Evolutionary conservation across 2,797 vertebrate genomes (phyloP).

Genomic region (Todus mexicanus): DNA sequence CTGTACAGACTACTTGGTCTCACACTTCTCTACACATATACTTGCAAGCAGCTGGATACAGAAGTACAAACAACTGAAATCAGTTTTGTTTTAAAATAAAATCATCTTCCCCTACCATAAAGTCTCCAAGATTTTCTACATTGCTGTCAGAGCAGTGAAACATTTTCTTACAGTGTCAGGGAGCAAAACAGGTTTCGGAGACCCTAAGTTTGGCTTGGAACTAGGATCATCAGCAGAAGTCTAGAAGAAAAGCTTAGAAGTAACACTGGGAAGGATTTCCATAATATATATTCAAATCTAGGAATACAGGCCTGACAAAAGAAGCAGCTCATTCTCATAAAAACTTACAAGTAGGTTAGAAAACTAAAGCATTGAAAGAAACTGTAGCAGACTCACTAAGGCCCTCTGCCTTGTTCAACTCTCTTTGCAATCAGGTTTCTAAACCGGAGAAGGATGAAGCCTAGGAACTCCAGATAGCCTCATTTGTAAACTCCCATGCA

Average conservation of each 20-base stretch:
- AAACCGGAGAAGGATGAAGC: neutral
- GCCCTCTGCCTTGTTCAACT: neutral
- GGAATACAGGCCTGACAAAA: neutral
- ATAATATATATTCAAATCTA: neutral
- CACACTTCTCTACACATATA: neutral
- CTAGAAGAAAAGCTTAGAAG: neutral
- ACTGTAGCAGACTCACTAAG: neutral
- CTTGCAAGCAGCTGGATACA: neutral
- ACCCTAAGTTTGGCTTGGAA: neutral
- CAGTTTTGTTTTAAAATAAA: neutral
- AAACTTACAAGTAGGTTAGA: neutral
- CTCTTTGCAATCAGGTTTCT: neutral
- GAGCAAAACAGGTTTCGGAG: neutral
- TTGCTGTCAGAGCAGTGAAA: fast-evolving
- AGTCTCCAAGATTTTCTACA: neutral
- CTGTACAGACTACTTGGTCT: neutral
- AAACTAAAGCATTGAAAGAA: neutral
- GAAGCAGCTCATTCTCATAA: neutral
- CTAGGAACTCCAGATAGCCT: neutral
- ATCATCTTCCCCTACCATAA: neutral
- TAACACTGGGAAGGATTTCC: neutral
- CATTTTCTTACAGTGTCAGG: neutral
- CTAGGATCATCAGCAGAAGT: neutral
- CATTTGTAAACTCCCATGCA: neutral
- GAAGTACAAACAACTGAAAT: neutral